A percentile compares a stretch with the other conserved stretches of the same genome.
Conservation (phyloP, 2,113 vertebrate genomes). For the Camelus dromedarius region DNA sequence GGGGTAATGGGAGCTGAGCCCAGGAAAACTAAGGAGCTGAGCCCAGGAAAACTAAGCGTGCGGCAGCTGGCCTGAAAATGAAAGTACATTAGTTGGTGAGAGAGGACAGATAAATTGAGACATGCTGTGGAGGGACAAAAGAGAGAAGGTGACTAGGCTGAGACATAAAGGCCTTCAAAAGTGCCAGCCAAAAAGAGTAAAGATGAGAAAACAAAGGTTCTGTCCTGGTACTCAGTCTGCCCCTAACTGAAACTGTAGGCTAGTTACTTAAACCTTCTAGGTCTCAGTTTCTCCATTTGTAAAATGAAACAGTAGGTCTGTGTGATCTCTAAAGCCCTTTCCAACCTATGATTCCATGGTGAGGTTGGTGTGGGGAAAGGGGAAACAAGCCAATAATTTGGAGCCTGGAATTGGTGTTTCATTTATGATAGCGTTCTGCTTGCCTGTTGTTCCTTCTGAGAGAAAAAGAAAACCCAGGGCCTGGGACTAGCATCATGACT, state of each 20-base stretch:
- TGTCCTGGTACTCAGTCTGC: neutral
- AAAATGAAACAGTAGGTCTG: neutral
- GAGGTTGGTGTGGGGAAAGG: neutral
- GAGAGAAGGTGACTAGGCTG: neutral
- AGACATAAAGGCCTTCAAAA: neutral
- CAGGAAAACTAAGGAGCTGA: conserved; percentile 1
- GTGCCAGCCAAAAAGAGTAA: neutral
- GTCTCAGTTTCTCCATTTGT: conserved; percentile 47
- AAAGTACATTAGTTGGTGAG: neutral
- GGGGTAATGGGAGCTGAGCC: neutral
- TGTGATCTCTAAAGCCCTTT: neutral
- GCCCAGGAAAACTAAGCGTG: neutral
- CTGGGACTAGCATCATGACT: neutral
- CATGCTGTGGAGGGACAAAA: neutral
- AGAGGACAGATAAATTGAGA: neutral
- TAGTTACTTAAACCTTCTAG: neutral
- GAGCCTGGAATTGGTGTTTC: neutral
- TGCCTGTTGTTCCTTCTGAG: neutral
- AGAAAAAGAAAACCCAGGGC: conserved; percentile 12
- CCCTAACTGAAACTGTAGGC: neutral
- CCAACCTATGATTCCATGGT: neutral
- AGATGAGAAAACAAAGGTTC: neutral
- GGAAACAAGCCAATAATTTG: neutral
- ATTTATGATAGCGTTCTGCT: neutral
- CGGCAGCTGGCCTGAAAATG: neutral